Percentiles rank a stretch among this genome's conserved stretches.
phyloP scores from a whole-genome alignment of 2,797 vertebrate genomes.

The Scolopax bukidnonensis region DNA sequence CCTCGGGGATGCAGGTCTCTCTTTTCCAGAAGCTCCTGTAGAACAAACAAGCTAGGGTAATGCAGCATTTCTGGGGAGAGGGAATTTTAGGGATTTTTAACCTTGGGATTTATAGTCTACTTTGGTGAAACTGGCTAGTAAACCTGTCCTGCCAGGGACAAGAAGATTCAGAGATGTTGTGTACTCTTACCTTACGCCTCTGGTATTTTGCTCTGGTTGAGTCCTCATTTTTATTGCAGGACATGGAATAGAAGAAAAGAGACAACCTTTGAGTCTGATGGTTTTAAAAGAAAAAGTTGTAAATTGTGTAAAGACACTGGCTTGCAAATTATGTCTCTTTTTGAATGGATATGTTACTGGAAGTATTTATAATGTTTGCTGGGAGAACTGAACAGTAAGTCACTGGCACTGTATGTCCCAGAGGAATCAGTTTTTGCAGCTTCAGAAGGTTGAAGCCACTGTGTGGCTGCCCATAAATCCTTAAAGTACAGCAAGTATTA shows the following conservation, averaged over 20 bases:
- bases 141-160: background rate
- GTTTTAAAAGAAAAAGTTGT: conserved; percentile 34
- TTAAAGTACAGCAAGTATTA: background rate
- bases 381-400: conserved; percentile 50
- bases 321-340: conserved; percentile 55
- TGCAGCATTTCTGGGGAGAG: rapidly evolving
- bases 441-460: conserved; percentile 47
- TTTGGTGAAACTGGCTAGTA: background rate
- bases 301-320: conserved; percentile 46
- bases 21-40: background rate
- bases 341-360: conserved; percentile 59
- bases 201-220: background rate
- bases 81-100: background rate
- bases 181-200: background rate
- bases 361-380: conserved; percentile 55
- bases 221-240: background rate
- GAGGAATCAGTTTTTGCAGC: conserved; percentile 34
- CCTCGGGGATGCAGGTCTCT: background rate
- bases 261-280: conserved; percentile 22
- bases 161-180: background rate
- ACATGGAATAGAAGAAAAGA: background rate
- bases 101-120: background rate
- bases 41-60: background rate
- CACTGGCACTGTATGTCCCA: conserved; percentile 22
- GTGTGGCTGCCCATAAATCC: background rate